Base-by-base conservation (phyloP, 2,888 invertebrate genomes). In the Argyresthia albistria region DNA sequence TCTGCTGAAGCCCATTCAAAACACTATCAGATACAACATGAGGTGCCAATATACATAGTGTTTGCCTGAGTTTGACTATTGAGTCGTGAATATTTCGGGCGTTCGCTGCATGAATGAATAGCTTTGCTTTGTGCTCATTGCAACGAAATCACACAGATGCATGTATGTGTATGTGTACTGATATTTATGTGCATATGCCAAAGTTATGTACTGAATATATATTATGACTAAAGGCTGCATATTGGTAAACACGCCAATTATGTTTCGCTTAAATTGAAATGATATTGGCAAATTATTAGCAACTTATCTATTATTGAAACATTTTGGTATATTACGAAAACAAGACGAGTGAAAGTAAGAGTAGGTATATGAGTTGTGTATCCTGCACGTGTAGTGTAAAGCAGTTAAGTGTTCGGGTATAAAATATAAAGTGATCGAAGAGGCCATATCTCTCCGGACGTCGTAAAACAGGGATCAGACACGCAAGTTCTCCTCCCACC, bases 61-160 rank as follows among this genome's bases (percentile, higher is more conserved):
- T 58, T 62, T 51, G 58, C 58, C 61, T 59, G 61, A 69, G 69
- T 76, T 75, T 77, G 73, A 75, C 72, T 70, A 76, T 67, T 72
- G 70, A 69, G 64, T 65, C 69, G 73, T 76, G 73, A 77, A 73
- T 69, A 71, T 77, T 79, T 76, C 69, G 73, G 68, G 63, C 65
- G 65, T 70, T 66, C 65, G 62, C 58, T 65, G 68, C 67, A 69
- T 70, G 68, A 70, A 67, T 71, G 73, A 65, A 60, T 70, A 50
- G 55, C 51, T 65, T 71, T 69, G 55, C 51, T 65, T 71, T 69
- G 70, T 66, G 67, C 63, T 62, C 62, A 62, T 63, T 63, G 63
- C 56, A 63, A 60, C 59, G 57, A 61, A 63, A 59, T 62, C 58
- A 12, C 45, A 12, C 43, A 43, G n/a, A 43, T 12, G 7, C 11